phyloP scores from a whole-genome alignment of 2,888 invertebrate species.

The Parapristionchus giblindavisi region DNA sequence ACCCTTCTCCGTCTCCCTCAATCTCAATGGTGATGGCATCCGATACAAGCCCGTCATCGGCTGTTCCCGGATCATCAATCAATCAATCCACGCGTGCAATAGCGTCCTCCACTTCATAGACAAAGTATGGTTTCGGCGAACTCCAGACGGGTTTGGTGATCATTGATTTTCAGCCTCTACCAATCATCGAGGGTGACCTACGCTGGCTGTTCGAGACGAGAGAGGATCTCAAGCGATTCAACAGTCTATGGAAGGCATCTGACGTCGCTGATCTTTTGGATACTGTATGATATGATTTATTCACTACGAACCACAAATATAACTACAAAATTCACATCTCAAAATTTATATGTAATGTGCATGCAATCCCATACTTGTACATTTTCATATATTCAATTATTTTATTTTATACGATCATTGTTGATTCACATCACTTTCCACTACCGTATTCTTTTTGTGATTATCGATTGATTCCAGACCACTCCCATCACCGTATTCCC shows the following conservation, averaged over 20 bases:
- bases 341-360: too few relatives aligned
- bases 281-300: slow-evolving; percentile 19
- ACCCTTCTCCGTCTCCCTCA: slow-evolving; percentile 23
- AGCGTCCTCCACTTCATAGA: slow-evolving; percentile 36
- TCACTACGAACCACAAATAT: neutral
- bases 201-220: slow-evolving; percentile 7
- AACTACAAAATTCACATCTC: too few relatives aligned
- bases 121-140: slow-evolving; percentile 26
- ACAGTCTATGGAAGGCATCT: slow-evolving; percentile 24
- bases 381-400: too few relatives aligned
- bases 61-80: slow-evolving; percentile 24
- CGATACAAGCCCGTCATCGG: neutral
- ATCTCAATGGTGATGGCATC: neutral
- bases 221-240: slow-evolving; percentile 30
- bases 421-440: too few relatives aligned
- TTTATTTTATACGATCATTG: neutral
- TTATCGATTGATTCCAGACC: slow-evolving; percentile 26
- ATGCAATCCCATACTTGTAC: too few relatives aligned
- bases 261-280: slow-evolving; percentile 17
- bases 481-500: slow-evolving; percentile 38
- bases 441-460: neutral
- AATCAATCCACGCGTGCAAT: slow-evolving; percentile 33
- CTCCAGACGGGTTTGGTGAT: too few relatives aligned
- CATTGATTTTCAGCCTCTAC: slow-evolving; percentile 32
- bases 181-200: slow-evolving; percentile 22